Evolutionary conservation across 2,888 invertebrate species (phyloP).

Genomic region (Oscheius myriophilus): DNA sequence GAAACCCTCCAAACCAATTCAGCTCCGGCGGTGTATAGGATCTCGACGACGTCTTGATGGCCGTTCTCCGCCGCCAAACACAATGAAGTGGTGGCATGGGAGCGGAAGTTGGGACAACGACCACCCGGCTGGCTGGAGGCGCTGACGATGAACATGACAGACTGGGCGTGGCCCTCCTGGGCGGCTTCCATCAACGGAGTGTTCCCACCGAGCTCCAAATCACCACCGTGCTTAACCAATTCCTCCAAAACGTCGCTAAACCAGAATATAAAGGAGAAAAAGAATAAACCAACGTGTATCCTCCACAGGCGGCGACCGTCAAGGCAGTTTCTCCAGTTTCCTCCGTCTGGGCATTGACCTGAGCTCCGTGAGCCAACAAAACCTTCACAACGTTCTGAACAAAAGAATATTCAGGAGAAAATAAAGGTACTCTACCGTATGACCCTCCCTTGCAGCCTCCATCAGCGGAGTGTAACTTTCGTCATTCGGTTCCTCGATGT

Average conservation of each 20-base stretch:
- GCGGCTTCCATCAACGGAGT: slow-evolving; percentile 98
- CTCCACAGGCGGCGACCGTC: slow-evolving; percentile 91
- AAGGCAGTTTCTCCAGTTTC: slow-evolving; percentile 97
- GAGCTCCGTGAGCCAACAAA: slow-evolving; percentile 81
- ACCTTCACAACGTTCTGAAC: slow-evolving; percentile 88
- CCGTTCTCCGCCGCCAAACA: slow-evolving; percentile 96
- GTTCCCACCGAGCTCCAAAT: slow-evolving; percentile 91
- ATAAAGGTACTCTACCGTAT: slow-evolving; percentile 71
- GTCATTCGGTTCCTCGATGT: slow-evolving; percentile 90
- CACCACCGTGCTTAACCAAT: slow-evolving; percentile 91
- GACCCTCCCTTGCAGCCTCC: slow-evolving; percentile 98
- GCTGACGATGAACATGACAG: slow-evolving; percentile 77
- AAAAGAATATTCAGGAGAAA: not conserved
- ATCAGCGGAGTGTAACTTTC: slow-evolving; percentile 98
- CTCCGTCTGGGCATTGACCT: slow-evolving; percentile 97
- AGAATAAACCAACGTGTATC: slow-evolving; percentile 74
- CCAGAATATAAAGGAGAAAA: not conserved
- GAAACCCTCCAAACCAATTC: slow-evolving; percentile 77
- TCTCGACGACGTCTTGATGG: slow-evolving; percentile 94
- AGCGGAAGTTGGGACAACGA: slow-evolving; percentile 18
- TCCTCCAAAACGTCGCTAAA: slow-evolving; percentile 87
- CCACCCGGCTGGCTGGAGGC: slow-evolving; percentile 13
- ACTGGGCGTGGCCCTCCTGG: slow-evolving; percentile 93
- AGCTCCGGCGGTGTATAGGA: slow-evolving; percentile 88
- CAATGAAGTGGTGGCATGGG: slow-evolving; percentile 24